Evolutionary conservation across 2,888 invertebrate species (phyloP), one percentile per base, ranked within the genome.

Genomic region (Xylota segnis): DNA sequence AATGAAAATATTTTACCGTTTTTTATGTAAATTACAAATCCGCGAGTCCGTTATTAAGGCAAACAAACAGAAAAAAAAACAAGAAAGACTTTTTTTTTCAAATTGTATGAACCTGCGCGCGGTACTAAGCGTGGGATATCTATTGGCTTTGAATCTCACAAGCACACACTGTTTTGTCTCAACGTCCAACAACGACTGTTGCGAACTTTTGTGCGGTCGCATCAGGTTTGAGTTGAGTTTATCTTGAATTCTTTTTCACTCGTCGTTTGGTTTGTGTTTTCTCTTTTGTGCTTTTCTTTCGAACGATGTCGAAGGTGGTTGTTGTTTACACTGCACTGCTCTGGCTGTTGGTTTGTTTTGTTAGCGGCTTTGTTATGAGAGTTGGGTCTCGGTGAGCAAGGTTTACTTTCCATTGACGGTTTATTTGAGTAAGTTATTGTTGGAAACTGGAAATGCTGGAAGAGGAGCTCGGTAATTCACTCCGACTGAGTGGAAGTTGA

Each of bases 1-100:
- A 81, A 81, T 84, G 34, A 59, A 84, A 71, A 59, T 81, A 75
- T 81, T 84, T 83, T 84, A 81, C 79, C 75, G 75, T 79, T 79
- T 29, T 70, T 81, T 75, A 81, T 74, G 75, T 76, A 75, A 84
- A 84, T 81, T 76, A 65, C 56, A 79, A 75, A 79, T 79, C 61
- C 68, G 65, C 74, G 50, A 74, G 54, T 63, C 75, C 81, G 83
- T 79, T 84, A 63, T 34, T 50, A 52, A 27, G n/a, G 14, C 34
- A 56, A 29, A 16, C n/a, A 52, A 61, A 50, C 45, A 50, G n/a
- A n/a, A 6, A 54, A 16, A 45, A 59, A 16, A 52, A 37, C 50
- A 9, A 34, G 34, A 4, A 9, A 34, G 34, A 34, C 7, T 37
- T 23, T 7, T 37, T 23, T 7, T 37, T 10, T 10, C 54, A 34